Evolutionary conservation across 1,140 invertebrate species (phyloP), one percentile per base, ranked within the genome.

Genomic region (Ips typographus): DNA sequence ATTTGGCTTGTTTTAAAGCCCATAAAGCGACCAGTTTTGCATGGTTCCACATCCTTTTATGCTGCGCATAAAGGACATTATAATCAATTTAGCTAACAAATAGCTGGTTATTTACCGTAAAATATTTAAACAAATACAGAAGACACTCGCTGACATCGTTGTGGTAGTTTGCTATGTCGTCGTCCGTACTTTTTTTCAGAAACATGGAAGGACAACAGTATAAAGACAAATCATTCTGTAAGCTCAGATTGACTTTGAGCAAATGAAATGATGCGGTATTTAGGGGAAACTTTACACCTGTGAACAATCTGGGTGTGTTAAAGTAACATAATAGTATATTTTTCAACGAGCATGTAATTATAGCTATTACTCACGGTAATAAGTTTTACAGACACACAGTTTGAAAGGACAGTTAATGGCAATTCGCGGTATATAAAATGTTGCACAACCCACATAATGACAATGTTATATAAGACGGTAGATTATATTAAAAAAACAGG

Each of bases 21-120:
- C 84, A 86, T 39, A 84, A 78, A 0, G 86, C 85, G 3, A 85
- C 84, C 37, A 87, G 73, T 44, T 80, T 76, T 0, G 85, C 84
- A 51, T 83, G 81, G 3, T 79, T 75, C 42, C 76, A 76, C 75
- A 83, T 81, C 6, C 41, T 37, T 58, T 68, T 72, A 1, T 39
- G 58, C 73, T 76, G 22, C 22, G 22, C 22, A 22, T 22, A 22
- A 22, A 22, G 22, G 22, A 22, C 22, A 22, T 62, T 42, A 68
- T 61, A 5, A n/a, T 55, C 36, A 55, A 55, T 5, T 47, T 22
- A 41, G 38, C 4, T 56, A 65, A 7, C 42, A 22, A 39, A 53
- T 42, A 36, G 37, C 51, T 41, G n/a, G 36, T n/a, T 4, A 78
- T 73, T 40, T 75, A 84, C 84, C 65, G 77, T 78, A 70, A 78